Evolutionary conservation across 2,113 vertebrate species (phyloP), one percentile per base, ranked within the genome.

Genomic region (Hymenochirus boettgeri): DNA sequence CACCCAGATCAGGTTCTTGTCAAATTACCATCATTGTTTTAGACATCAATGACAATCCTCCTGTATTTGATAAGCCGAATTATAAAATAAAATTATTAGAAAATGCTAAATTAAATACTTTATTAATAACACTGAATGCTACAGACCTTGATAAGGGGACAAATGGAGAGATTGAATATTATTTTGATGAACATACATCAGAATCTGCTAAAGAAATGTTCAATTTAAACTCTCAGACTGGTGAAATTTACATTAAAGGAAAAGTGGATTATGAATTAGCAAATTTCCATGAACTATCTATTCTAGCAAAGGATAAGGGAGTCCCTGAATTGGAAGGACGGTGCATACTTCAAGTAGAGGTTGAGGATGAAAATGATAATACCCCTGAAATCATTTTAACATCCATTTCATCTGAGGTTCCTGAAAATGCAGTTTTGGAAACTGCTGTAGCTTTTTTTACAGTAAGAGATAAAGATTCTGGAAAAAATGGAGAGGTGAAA

Each of bases 291-390:
- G 89, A 91, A 73, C 81, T 91, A 69, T 86, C 85, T 65, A 76
- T 91, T 69, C 86, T 86, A 67, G 89, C 86, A 48, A 85, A 84
- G 71, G 89, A 91, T 57, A 86, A 83, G 42, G 88, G 88, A 1
- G 45, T 25, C 0, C 84, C 71, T 57, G 81, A 87, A 1, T 77
- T 85, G 0, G 77, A 83, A n/a, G 82, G 83, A 29, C 83, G 87
- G 35, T 90, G 88, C 70, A 83, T 86, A 74, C 80, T 88, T 39
- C 71, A 89, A 70, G 82, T 90, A 23, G 83, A 90, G 57, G 70
- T 91, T 0, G 57, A 81, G 26, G 89, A 90, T 57, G 83, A 85
- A 19, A 90, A 90, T 2, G 88, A 90, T 77, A 89, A 90, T 0
- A 39, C 71, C 50, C 88, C 89, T 0, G 81, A 87, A 55, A 83